Conservation (phyloP, 2,797 vertebrate genomes). For the Anas flavirostris region DNA sequence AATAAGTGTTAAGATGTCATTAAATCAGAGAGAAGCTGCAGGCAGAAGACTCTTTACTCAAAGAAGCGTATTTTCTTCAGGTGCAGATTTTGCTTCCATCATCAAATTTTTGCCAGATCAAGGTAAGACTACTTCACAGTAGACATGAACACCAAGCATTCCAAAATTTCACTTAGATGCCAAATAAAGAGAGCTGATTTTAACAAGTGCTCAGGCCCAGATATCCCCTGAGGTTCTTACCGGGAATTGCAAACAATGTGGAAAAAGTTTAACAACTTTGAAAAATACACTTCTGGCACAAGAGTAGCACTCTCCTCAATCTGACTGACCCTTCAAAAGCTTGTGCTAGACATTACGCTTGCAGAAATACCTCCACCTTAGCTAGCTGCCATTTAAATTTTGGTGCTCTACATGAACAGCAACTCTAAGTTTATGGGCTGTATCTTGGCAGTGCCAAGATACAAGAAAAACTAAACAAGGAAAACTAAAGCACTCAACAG, state of each 20-base stretch:
- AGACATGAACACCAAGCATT: not conserved
- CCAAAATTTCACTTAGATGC: not conserved
- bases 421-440: not conserved
- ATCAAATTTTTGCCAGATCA: not conserved
- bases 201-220: not conserved
- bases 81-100: not conserved
- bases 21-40: not conserved
- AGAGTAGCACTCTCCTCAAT: not conserved
- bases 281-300: not conserved
- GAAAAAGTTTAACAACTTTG: not conserved
- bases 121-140: not conserved
- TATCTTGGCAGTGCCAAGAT: not conserved
- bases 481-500: not conserved
- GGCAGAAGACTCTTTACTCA: not conserved
- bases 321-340: not conserved
- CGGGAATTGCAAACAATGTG: not conserved
- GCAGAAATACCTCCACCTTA: not conserved
- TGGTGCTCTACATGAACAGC: not conserved
- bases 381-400: not conserved
- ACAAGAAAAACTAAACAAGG: no score
- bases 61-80: not conserved
- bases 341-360: not conserved
- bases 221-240: not conserved
- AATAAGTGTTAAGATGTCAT: not conserved
- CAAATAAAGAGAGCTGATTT: not conserved